Percentiles rank a stretch among this genome's conserved stretches.
Conservation (phyloP, 2,888 invertebrate genomes). For the Empis stercorea region DNA sequence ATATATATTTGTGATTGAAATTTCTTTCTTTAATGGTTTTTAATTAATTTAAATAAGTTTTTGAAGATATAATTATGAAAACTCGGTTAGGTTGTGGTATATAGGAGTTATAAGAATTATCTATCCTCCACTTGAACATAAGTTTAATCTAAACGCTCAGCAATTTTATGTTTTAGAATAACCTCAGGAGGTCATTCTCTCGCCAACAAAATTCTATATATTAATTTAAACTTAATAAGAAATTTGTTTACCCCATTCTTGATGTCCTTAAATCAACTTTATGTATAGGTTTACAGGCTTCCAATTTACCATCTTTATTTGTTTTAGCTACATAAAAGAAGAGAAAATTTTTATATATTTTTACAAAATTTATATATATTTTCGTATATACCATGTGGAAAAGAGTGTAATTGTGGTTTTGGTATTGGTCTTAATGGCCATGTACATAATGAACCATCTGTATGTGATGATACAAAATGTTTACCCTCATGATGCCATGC, state of each 20-base stretch:
- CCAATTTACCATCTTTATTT: constrained; percentile 83
- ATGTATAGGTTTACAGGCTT: constrained; percentile 87
- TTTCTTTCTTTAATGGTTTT: no score
- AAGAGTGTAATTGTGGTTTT: constrained; percentile 68
- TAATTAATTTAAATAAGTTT: no score
- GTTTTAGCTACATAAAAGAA: constrained; percentile 71
- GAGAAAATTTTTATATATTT: not conserved
- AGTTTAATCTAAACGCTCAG: no score
- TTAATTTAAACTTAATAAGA: no score
- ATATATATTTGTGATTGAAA: no score
- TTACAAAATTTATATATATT: constrained; percentile 23
- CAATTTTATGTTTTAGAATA: no score
- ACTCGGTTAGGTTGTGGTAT: no score
- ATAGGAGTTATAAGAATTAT: no score
- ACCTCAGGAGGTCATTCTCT: no score
- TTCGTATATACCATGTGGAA: constrained; percentile 93
- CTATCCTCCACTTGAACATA: no score
- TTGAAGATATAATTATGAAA: no score
- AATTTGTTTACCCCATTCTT: constrained; percentile 55
- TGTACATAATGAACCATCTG: constrained; percentile 88
- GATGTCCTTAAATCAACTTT: constrained; percentile 93
- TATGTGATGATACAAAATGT: constrained; percentile 91
- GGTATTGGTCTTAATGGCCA: constrained; percentile 72
- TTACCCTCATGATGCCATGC: constrained; percentile 98
- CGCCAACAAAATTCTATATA: no score